A percentile compares a stretch with the other conserved stretches of the same genome.
Evolutionary conservation across 2,113 vertebrate species (phyloP).

Genomic region (Scopus umbretta): DNA sequence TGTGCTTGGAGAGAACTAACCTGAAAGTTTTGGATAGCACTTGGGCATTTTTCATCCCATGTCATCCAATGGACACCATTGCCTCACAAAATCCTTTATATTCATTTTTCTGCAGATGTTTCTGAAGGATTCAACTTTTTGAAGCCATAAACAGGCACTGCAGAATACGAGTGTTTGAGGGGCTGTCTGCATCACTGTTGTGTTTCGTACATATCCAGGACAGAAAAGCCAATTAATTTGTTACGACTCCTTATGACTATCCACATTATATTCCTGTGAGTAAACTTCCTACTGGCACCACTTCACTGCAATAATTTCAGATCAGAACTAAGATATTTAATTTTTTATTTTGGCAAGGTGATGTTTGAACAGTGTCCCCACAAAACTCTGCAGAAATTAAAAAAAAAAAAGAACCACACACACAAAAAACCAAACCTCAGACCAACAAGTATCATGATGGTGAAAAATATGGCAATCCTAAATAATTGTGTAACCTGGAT

Average conservation of each 20-base stretch:
- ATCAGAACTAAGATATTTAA: neutral
- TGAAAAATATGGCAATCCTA: neutral
- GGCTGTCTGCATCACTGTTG: neutral
- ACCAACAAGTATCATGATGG: neutral
- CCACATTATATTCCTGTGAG: neutral
- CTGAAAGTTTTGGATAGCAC: neutral
- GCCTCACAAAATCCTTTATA: neutral
- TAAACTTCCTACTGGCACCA: neutral
- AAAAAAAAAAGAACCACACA: neutral
- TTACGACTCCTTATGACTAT: neutral
- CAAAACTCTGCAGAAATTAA: neutral
- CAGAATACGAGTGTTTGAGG: neutral
- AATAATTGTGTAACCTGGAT: neutral
- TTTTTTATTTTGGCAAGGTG: neutral
- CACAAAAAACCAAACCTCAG: neutral
- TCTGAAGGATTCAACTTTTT: neutral
- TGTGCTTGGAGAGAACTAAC: neutral
- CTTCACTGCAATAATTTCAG: neutral
- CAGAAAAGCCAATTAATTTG: neutral
- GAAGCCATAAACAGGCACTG: neutral
- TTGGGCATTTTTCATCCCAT: neutral
- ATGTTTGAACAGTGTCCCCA: neutral
- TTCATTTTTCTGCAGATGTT: neutral
- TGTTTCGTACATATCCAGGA: neutral
- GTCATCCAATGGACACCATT: neutral